Evolutionary conservation across 35 echinoderm and acorn worm genomes (phyloP), one percentile per base, ranked within the genome.

Genomic region (Eucidaris tribuloides): DNA sequence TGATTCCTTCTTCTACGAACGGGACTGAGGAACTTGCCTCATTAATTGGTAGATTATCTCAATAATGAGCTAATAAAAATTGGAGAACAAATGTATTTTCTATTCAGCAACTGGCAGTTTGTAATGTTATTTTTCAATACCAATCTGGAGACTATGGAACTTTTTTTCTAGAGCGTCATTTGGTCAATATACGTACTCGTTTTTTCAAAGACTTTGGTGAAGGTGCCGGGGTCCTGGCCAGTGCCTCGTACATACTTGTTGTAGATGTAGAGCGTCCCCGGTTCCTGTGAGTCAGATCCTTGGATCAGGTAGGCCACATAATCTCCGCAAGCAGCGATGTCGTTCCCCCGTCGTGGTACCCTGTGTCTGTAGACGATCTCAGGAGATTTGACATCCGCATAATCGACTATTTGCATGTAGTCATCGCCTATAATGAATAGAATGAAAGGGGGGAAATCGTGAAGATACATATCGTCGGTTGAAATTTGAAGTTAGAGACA

Each of bases 381-480:
- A 13, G 82, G 89, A 5, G 59, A 7, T 2, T 23, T 1, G n/a
- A 78, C 72, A 42, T 81, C 58, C 31, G 71, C 62, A 35, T 58
- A 86, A 31, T 92, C 83, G 28, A 92, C 20, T 19, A 92, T 71
- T 17, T 92, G 82, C 3, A 92, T 60, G 45, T 71, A 85, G 5
- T 68, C 63, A 54, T 86, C 78, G 60, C 89, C 89, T 91, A 36
- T n/a, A n/a, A n/a, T n/a, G n/a, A n/a, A n/a, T n/a, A n/a, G n/a
- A n/a, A n/a, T n/a, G n/a, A n/a, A n/a, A n/a, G n/a, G n/a, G n/a
- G n/a, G n/a, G n/a, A n/a, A n/a, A n/a, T n/a, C n/a, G n/a, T n/a
- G n/a, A n/a, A n/a, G n/a, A n/a, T n/a, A n/a, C n/a, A n/a, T n/a
- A n/a, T n/a, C n/a, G n/a, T n/a, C n/a, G n/a, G n/a, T n/a, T n/a